Conservation (phyloP, 2,888 invertebrate genomes). For the Polyommatus iphigenia region DNA sequence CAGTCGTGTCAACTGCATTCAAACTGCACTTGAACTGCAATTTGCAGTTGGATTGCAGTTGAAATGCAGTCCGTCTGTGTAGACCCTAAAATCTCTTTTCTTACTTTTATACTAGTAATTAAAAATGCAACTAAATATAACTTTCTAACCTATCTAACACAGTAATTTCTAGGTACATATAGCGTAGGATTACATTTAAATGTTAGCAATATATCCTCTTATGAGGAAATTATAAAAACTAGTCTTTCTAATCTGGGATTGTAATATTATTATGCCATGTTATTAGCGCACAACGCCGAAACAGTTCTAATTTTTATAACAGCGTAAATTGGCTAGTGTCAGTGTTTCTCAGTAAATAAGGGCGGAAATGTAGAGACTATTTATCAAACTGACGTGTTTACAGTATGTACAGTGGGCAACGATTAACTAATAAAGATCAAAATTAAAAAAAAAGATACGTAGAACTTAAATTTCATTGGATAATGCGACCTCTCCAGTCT, state of each 20-base stretch:
- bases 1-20: too few relatives aligned
- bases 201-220: background rate
- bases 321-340: conserved; percentile 13
- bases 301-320: background rate
- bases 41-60: too few relatives aligned
- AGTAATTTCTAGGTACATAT: too few relatives aligned
- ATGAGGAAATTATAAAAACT: background rate
- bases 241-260: background rate
- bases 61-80: too few relatives aligned
- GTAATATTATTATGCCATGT: background rate
- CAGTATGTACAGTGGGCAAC: background rate
- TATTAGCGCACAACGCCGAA: background rate
- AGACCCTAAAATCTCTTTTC: too few relatives aligned
- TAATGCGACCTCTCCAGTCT: too few relatives aligned
- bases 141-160: too few relatives aligned
- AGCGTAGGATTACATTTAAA: background rate
- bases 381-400: conserved; percentile 20
- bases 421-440: background rate
- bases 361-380: conserved; percentile 7
- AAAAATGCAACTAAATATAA: too few relatives aligned
- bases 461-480: too few relatives aligned
- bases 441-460: too few relatives aligned
- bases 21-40: too few relatives aligned
- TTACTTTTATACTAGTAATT: too few relatives aligned
- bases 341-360: conserved; percentile 5